Conservation (phyloP, 2,113 vertebrate species). For the Eira barbara region DNA sequence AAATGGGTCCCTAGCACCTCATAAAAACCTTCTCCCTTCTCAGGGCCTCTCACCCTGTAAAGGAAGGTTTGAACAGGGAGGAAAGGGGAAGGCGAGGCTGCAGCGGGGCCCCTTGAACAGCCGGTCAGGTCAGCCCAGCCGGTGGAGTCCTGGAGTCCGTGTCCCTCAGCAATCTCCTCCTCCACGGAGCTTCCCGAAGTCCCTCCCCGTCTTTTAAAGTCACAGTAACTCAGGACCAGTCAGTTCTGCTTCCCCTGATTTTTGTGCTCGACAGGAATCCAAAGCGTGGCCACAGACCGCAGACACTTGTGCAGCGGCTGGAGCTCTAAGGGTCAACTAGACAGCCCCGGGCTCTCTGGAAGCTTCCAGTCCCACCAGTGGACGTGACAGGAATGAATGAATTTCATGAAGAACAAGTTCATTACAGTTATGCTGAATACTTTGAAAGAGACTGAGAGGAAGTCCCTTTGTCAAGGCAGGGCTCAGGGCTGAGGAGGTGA, state of each 20-base stretch:
- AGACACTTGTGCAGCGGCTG: not conserved
- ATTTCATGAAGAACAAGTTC: not conserved
- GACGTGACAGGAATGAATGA: not conserved
- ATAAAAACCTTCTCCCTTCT: constrained; percentile 62
- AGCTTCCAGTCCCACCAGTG: not conserved
- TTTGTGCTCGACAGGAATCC: not conserved
- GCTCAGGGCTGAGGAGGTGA: not conserved
- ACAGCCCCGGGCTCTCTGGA: not conserved
- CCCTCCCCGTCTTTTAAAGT: constrained; percentile 62
- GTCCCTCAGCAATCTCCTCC: not conserved
- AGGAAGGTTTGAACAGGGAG: constrained; percentile 14
- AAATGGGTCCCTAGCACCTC: constrained; percentile 75
- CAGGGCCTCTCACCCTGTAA: constrained; percentile 47
- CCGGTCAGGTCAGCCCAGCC: not conserved
- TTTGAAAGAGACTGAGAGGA: not conserved
- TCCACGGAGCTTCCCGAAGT: not conserved
- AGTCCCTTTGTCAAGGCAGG: not conserved
- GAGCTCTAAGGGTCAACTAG: not conserved
- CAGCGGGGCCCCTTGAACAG: not conserved
- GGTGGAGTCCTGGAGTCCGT: not conserved
- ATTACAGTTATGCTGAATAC: not conserved
- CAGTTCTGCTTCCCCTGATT: not conserved
- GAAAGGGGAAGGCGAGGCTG: not conserved
- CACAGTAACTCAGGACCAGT: constrained; percentile 4
- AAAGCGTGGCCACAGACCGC: not conserved